Evolutionary conservation across 2,113 vertebrate species (phyloP).

Genomic region (Procavia capensis): DNA sequence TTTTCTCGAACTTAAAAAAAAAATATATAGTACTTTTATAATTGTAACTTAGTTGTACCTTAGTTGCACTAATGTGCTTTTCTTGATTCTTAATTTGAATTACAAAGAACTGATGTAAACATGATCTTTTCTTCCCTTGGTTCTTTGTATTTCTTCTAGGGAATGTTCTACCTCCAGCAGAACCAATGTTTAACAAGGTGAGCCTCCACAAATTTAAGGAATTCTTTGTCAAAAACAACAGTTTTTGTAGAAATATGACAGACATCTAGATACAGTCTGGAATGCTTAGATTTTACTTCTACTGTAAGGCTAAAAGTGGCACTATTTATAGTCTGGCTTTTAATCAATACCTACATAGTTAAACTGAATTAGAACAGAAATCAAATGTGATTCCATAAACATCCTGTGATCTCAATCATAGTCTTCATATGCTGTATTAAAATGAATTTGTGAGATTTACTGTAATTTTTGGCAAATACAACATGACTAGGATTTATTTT

Average conservation of each 20-base stretch:
- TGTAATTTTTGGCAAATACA: neutral
- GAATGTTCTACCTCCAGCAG: neutral
- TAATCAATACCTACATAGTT: neutral
- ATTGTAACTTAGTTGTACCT: neutral
- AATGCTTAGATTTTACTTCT: neutral
- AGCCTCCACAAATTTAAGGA: neutral
- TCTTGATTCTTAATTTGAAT: neutral
- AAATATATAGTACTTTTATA: neutral
- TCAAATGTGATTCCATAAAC: neutral
- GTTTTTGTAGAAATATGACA: neutral
- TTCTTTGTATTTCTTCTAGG: neutral
- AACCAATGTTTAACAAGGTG: neutral
- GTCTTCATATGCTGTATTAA: neutral
- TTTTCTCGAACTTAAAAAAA: neutral
- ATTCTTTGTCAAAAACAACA: neutral
- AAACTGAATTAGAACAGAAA: neutral
- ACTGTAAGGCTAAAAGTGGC: neutral
- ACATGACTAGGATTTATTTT: neutral
- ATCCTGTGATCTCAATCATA: neutral
- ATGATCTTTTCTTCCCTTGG: neutral
- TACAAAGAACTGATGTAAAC: neutral
- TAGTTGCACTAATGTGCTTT: neutral
- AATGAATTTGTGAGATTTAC: neutral
- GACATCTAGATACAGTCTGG: neutral
- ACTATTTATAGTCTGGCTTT: neutral